Conservation (phyloP, 1,140 invertebrate species). For the Eciton burchellii region DNA sequence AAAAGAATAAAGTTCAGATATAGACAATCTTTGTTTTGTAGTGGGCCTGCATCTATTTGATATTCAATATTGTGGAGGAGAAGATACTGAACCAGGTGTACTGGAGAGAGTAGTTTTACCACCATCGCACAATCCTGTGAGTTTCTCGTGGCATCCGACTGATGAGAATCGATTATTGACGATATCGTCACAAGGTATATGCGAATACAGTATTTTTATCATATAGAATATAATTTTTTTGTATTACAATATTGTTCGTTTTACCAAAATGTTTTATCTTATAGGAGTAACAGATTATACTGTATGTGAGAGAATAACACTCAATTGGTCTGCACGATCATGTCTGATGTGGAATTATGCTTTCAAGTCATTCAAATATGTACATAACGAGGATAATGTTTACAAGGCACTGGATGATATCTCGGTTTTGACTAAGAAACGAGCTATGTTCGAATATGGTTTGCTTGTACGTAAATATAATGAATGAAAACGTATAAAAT, state of each 20-base stretch:
- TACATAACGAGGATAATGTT: slow-evolving; percentile 86
- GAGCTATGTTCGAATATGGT: slow-evolving; percentile 92
- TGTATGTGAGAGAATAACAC: slow-evolving; percentile 92
- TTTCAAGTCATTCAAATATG: slow-evolving; percentile 88
- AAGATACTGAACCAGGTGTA: slow-evolving; percentile 91
- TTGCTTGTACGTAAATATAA: slow-evolving; percentile 87
- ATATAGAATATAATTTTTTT: not conserved
- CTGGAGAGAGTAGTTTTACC: slow-evolving; percentile 90
- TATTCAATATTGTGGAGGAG: slow-evolving; percentile 90
- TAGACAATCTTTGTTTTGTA: slow-evolving; percentile 60
- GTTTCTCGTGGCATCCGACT: slow-evolving; percentile 94
- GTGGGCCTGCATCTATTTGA: slow-evolving; percentile 91
- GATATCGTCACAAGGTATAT: slow-evolving; percentile 87
- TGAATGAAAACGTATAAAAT: not conserved
- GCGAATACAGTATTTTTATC: not conserved
- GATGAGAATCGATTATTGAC: slow-evolving; percentile 92
- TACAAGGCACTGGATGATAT: slow-evolving; percentile 89
- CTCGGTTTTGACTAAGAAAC: slow-evolving; percentile 89
- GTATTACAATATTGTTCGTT: not conserved
- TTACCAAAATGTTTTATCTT: slow-evolving; percentile 70
- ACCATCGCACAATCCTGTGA: slow-evolving; percentile 86
- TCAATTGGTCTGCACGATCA: slow-evolving; percentile 91
- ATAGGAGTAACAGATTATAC: slow-evolving; percentile 90
- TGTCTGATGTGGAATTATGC: slow-evolving; percentile 91
- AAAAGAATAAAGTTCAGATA: not conserved